Conservation (phyloP, 2,113 vertebrate species). For the Elachura formosa region DNA sequence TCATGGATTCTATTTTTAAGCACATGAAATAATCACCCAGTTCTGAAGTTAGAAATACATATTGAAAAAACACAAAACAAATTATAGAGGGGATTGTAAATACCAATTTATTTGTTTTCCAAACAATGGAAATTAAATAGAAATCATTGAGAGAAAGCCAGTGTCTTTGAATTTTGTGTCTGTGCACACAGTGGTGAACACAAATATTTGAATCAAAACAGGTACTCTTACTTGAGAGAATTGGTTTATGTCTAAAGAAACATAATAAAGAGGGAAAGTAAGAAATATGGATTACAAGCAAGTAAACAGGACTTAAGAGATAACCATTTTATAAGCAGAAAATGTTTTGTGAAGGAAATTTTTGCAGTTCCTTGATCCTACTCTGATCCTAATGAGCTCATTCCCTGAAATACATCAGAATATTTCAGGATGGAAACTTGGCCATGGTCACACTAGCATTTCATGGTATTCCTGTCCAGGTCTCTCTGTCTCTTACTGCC, state of each 20-base stretch:
- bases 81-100: background rate
- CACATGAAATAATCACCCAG: background rate
- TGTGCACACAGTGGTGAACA: background rate
- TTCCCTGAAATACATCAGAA: background rate
- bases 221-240: background rate
- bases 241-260: background rate
- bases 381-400: background rate
- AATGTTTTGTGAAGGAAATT: background rate
- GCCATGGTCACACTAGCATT: background rate
- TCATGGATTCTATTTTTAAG: background rate
- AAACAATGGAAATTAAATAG: background rate
- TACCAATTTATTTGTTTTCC: background rate
- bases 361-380: background rate
- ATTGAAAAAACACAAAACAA: background rate
- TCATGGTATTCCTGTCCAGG: background rate
- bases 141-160: background rate
- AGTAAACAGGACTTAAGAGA: background rate
- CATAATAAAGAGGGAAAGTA: background rate
- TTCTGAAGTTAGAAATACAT: background rate
- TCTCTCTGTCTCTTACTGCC: background rate
- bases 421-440: background rate
- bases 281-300: background rate
- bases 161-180: background rate
- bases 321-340: background rate
- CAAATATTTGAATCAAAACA: background rate